These are phyloP conservation scores for Latrodectus geometricus DNA, from an alignment of 1,140 invertebrate species.

Conservation along the genomic window DNA sequence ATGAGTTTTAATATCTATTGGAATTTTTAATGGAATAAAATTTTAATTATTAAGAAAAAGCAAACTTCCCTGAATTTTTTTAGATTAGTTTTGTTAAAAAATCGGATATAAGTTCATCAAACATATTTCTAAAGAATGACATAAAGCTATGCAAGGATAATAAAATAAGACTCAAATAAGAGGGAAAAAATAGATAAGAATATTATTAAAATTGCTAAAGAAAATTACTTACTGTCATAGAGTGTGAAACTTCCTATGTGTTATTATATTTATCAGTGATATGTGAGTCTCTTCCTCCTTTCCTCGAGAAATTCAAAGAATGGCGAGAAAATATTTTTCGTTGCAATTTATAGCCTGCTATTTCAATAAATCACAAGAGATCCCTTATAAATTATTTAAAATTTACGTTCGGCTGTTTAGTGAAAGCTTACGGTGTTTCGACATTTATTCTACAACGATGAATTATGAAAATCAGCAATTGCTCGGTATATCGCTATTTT, in stretches of 20 bases:
- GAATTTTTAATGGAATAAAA: no score
- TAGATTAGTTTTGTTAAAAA: no score
- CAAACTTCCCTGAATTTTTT: no score
- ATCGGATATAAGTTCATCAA: no score
- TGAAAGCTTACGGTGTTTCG: neutral
- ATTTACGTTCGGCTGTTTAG: constrained; percentile 23
- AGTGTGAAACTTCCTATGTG: constrained; percentile 10
- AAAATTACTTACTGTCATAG: constrained; percentile 24
- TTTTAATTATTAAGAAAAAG: no score
- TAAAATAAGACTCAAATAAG: constrained; percentile 26
- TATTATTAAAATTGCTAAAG: constrained; percentile 10
- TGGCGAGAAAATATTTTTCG: constrained; percentile 22
- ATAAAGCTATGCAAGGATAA: neutral
- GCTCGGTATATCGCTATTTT: no score
- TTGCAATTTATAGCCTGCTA: constrained; percentile 29
- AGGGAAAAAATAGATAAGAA: constrained; percentile 10
- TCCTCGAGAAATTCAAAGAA: constrained; percentile 7
- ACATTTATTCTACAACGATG: neutral
- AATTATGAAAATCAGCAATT: neutral
- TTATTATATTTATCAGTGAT: constrained; percentile 14
- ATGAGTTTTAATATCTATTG: no score
- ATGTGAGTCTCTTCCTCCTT: neutral
- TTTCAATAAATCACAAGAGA: constrained; percentile 24
- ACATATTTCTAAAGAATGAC: no score
- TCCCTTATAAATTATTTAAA: constrained; percentile 32